phyloP scores from a whole-genome alignment of 2,888 invertebrate genomes.

The Apodemia zela region DNA sequence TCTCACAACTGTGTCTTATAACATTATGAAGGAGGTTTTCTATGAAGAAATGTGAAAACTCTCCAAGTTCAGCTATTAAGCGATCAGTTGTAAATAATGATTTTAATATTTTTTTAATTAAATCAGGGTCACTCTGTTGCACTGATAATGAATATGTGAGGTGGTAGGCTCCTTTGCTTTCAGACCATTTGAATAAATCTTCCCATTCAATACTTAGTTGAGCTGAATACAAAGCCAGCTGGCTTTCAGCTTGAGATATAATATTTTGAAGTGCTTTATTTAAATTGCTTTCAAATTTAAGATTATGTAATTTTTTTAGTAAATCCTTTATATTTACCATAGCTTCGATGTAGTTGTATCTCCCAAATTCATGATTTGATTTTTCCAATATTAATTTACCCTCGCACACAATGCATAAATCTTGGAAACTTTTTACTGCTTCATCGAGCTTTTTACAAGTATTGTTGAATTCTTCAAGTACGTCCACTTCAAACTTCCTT shows the following conservation, averaged over 20 bases:
- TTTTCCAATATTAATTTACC: constrained; percentile 53
- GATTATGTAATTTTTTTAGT: constrained; percentile 41
- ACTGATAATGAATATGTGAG: constrained; percentile 62
- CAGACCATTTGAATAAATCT: constrained; percentile 65
- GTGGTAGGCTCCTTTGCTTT: constrained; percentile 53
- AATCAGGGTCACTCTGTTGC: constrained; percentile 60
- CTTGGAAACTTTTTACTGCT: constrained; percentile 44
- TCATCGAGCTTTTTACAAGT: constrained; percentile 46
- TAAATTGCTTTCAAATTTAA: constrained; percentile 57
- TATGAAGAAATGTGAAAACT: constrained; percentile 69
- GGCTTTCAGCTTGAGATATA: constrained; percentile 58
- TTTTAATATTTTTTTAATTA: constrained; percentile 62
- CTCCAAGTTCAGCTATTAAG: constrained; percentile 61
- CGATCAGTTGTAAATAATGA: constrained; percentile 60
- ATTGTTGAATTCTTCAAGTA: constrained; percentile 48
- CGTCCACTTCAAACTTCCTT: constrained; percentile 36
- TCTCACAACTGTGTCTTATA: constrained; percentile 66
- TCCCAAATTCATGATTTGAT: constrained; percentile 60
- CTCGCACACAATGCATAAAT: constrained; percentile 52
- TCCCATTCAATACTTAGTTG: constrained; percentile 71
- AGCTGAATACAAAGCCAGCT: constrained; percentile 59
- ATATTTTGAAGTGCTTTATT: constrained; percentile 51
- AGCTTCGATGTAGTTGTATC: constrained; percentile 59
- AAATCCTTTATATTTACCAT: constrained; percentile 52
- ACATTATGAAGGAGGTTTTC: constrained; percentile 61